Evolutionary conservation across 2,113 vertebrate genomes (phyloP), one percentile per base, ranked within the genome.

Genomic region (Dendropsophus ebraccatus): DNA sequence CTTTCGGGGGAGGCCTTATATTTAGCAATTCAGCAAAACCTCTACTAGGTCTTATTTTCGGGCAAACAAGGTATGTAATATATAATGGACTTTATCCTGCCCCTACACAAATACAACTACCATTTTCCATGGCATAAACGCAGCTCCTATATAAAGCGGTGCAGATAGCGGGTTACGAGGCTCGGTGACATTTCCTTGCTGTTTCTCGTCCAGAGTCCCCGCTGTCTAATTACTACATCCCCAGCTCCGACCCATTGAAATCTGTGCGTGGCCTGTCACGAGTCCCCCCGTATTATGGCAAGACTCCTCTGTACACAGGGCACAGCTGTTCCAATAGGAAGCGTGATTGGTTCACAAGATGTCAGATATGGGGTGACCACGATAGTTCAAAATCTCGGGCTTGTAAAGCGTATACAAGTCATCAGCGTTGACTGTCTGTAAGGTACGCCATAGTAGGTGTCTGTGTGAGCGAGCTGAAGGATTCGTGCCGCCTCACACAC

Each of bases 151-250:
- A 45, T 62, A 25, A 28, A 62, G n/a, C 28, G 12, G 8, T 12
- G 6, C 52, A 75, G 69, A 73, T 75, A 45, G 56, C 65, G 76
- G 84, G 74, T 14, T 49, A n/a, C 17, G 10, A 2, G 30, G 37
- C n/a, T 12, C 28, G 84, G 45, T 70, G 62, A 85, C 83, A 58
- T 58, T 41, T 80, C 8, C 32, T 10, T 30, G 74, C 21, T 17
- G 23, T 16, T 47, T 21, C 70, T 80, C 50, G 47, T 35, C 23
- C 49, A 45, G 75, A 14, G 21, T 30, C 30, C 74, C 74, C 21
- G 47, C 75, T 86, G 75, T 25, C 75, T 86, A 86, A 86, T 86
- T 80, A 78, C 74, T 23, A 58, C 77, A 52, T 79, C 47, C 47
- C 35, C 16, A 6, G 60, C 74, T n/a, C 58, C 52, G 83, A 69